Evolutionary conservation across 2,797 vertebrate genomes (phyloP).

Genomic region (Siniperca obscura): DNA sequence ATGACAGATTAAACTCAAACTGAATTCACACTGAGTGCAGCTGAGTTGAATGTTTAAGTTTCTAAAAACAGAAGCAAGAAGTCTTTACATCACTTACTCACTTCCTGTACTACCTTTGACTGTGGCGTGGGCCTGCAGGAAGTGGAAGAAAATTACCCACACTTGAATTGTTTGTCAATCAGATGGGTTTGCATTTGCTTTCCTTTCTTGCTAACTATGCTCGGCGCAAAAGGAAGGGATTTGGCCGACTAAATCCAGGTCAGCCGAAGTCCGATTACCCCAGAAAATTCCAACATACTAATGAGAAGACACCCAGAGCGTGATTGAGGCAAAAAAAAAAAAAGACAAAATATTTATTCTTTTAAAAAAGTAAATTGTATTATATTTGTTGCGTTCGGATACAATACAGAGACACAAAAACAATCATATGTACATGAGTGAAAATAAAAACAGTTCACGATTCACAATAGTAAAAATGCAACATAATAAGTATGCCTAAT

Average conservation of each 20-base stretch:
- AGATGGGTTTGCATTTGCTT: slow-evolving; percentile 60
- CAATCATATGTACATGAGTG: slow-evolving; percentile 67
- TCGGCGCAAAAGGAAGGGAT: slow-evolving; percentile 60
- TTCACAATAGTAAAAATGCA: slow-evolving; percentile 61
- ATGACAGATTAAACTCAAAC: slow-evolving; percentile 54
- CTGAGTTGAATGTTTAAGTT: slow-evolving; percentile 25
- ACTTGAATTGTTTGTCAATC: slow-evolving; percentile 58
- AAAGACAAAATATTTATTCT: slow-evolving; percentile 47
- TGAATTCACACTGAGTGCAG: slow-evolving; percentile 37
- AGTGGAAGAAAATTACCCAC: slow-evolving; percentile 60
- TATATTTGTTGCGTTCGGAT: slow-evolving; percentile 71
- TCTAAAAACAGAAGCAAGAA: slow-evolving; percentile 57
- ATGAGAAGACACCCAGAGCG: slow-evolving; percentile 13
- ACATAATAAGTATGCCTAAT: slow-evolving; percentile 46
- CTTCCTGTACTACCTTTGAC: slow-evolving; percentile 64
- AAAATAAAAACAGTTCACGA: slow-evolving; percentile 65
- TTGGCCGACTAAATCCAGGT: slow-evolving; percentile 72
- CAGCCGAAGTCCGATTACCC: slow-evolving; percentile 66
- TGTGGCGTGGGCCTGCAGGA: slow-evolving; percentile 37
- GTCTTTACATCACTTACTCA: slow-evolving; percentile 51
- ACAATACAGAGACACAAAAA: slow-evolving; percentile 71
- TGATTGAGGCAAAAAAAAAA: slow-evolving; percentile 12
- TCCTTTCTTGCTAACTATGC: slow-evolving; percentile 61
- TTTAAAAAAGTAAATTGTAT: slow-evolving; percentile 61
- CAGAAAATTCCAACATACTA: slow-evolving; percentile 44